A percentile compares a stretch with the other conserved stretches of the same genome.
Evolutionary conservation across 2,797 vertebrate genomes (phyloP).

Genomic region (Oreortyx pictus): DNA sequence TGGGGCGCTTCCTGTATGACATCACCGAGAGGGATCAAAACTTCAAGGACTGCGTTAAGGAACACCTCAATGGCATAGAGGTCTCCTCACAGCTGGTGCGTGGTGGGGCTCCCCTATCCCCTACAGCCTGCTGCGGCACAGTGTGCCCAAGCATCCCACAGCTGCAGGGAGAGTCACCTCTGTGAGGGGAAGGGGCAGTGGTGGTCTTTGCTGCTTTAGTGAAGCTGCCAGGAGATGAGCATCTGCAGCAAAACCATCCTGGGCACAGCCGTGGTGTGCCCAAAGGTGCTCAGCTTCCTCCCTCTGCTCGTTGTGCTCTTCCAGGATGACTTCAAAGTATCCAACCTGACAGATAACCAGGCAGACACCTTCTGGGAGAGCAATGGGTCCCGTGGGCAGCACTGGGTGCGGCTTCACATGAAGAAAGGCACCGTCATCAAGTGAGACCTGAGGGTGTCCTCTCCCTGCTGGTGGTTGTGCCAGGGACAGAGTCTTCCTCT

Average conservation of each 20-base stretch:
- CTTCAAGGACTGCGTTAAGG: conserved; percentile 87
- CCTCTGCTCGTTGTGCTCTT: not conserved
- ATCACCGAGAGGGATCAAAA: conserved; percentile 89
- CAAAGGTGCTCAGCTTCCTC: not conserved
- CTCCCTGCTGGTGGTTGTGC: not conserved
- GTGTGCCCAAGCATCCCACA: rapidly evolving
- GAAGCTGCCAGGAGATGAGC: not conserved
- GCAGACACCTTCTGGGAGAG: conserved; percentile 94
- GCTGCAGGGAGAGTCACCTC: not conserved
- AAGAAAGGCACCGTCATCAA: conserved; percentile 93
- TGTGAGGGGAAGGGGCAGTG: rapidly evolving
- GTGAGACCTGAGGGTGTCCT: conserved; percentile 76
- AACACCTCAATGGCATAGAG: conserved; percentile 91
- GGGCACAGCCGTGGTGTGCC: rapidly evolving
- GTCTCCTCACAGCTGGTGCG: conserved; percentile 90
- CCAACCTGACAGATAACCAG: conserved; percentile 90
- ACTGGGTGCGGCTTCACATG: conserved; percentile 98
- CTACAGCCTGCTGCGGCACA: not conserved
- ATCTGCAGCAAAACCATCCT: not conserved
- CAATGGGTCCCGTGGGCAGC: conserved; percentile 89
- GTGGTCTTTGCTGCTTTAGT: not conserved
- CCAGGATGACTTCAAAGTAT: conserved; percentile 88
- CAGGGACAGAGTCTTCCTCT: not conserved
- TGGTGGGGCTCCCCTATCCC: not conserved
- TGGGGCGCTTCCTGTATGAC: conserved; percentile 94